Evolutionary conservation across 1,140 invertebrate genomes (phyloP).

Genomic region (Fopius arisanus): DNA sequence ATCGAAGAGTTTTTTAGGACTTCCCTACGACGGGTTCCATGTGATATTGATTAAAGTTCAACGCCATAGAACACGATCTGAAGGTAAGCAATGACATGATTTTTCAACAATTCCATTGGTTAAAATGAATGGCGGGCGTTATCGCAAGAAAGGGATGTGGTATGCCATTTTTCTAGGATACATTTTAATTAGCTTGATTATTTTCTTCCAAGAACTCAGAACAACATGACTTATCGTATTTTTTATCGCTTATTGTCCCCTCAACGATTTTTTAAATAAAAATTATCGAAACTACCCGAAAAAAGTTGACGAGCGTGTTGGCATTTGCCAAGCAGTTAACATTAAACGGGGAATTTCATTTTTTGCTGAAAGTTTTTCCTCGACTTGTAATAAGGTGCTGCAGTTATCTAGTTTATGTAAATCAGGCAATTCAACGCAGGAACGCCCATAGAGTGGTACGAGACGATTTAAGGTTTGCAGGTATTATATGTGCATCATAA

Average conservation of each 20-base stretch:
- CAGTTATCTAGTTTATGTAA: conserved; percentile 31
- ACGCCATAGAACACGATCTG: too few relatives aligned
- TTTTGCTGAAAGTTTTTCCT: neutral
- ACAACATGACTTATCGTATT: too few relatives aligned
- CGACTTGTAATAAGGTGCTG: neutral
- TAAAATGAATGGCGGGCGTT: too few relatives aligned
- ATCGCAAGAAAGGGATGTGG: neutral
- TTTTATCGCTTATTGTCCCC: too few relatives aligned
- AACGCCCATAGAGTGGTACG: conserved; percentile 19
- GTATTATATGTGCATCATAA: conserved; percentile 3
- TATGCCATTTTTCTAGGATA: neutral
- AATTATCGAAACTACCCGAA: neutral
- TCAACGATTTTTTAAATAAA: neutral
- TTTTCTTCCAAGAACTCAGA: neutral
- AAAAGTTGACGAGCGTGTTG: neutral
- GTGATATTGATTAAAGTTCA: conserved; percentile 18
- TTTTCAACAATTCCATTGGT: too few relatives aligned
- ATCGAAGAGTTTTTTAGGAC: conserved; percentile 46
- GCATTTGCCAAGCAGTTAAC: neutral
- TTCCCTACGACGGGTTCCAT: neutral
- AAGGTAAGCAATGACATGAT: too few relatives aligned
- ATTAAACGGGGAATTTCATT: neutral
- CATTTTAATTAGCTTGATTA: neutral
- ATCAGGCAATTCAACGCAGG: conserved; percentile 20
- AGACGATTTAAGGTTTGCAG: conserved; percentile 16